phyloP scores from a whole-genome alignment of 2,113 vertebrate genomes.

The Thunnus thynnus region DNA sequence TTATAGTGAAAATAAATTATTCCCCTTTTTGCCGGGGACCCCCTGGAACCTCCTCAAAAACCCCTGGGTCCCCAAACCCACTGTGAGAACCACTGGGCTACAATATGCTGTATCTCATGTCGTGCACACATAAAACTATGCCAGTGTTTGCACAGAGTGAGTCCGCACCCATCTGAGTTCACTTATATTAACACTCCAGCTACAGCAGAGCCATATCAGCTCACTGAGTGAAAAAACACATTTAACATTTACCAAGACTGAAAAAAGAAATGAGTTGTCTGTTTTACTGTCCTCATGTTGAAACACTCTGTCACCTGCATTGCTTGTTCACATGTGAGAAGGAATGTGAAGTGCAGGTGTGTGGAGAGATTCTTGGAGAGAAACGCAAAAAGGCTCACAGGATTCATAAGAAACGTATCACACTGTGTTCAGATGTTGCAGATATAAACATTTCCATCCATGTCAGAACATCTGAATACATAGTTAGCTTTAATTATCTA shows the following conservation, averaged over 20 bases:
- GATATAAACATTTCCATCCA: neutral
- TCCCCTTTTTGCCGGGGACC: no score
- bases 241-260: constrained; percentile 7
- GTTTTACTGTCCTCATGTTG: neutral
- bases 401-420: neutral
- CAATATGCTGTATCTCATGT: neutral
- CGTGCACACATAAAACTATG: neutral
- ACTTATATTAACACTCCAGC: neutral
- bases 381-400: neutral
- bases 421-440: neutral
- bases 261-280: neutral
- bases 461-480: neutral
- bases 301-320: constrained; percentile 17
- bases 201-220: constrained; percentile 4
- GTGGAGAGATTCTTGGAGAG: neutral
- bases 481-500: neutral
- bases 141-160: constrained; percentile 20
- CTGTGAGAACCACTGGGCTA: no score
- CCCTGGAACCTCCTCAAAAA: no score
- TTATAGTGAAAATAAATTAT: no score
- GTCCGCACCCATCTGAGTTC: constrained; percentile 35
- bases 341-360: constrained; percentile 33
- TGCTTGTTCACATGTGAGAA: neutral
- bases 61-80: no score
- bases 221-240: neutral